Base-by-base conservation (phyloP, 37 sponge, comb jelly and placozoan species). In the Hexactinellida sp. region DNA sequence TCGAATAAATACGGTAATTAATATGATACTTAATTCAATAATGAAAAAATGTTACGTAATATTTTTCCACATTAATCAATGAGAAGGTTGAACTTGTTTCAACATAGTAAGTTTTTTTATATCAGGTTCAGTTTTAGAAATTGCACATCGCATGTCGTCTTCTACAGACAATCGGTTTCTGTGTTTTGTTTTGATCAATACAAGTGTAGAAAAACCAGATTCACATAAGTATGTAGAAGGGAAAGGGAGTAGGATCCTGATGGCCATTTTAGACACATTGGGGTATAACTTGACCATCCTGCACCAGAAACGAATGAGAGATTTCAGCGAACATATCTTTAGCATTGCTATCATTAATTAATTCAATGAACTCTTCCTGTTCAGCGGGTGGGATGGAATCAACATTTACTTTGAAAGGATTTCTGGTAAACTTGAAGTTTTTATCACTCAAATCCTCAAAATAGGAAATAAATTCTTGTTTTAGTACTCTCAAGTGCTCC, bases 121-220 rank as follows among this genome's bases (percentile, higher is more conserved):
- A 23, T 63, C 76, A 63, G 76, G 76, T 23, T 10, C 3, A 63
- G 76, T 63, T 7, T 63, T 63, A 21, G 76, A 3, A 63, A 63
- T 63, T 63, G 76, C 76, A 63, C 76, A 63, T 63, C 76, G 76
- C 76, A 63, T 63, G 76, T 32, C 25, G 76, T 63, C 76, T 63
- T 63, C 19, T 21, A 63, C 76, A 63, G 76, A 63, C 76, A 63
- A 63, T 63, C 76, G 76, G 13, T 63, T 63, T 23, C 76, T 63
- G 76, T 63, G 34, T 63, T 63, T 63, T 7, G 25, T 63, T 63
- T 63, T 63, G 3, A 32, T 63, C 19, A 21, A 23, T 21, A 63
- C 3, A 21, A 63, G 76, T 63, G 76, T 63, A 7, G 76, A 63
- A 63, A 63, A 63, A 63, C 76, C 34, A 23, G 76, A 63, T 63